phyloP scores from a whole-genome alignment of 1,140 invertebrate species.

The Atta texana region DNA sequence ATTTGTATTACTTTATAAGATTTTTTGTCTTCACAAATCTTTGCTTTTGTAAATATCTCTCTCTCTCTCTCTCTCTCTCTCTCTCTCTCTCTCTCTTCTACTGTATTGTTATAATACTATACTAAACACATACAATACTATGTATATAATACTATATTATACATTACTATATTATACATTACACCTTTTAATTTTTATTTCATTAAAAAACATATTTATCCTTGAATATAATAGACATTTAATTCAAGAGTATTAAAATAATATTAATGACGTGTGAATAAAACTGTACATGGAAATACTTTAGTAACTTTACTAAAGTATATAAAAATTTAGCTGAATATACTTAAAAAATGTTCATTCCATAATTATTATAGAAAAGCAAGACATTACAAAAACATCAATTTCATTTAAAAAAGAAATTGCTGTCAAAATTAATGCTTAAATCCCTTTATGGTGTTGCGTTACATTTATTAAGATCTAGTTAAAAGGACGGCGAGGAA shows the following conservation, averaged over 20 bases:
- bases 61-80: neutral
- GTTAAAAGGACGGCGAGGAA: neutral
- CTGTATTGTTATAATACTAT: neutral
- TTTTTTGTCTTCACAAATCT: neutral
- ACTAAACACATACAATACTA: neutral
- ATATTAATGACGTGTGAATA: neutral
- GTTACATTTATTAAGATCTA: constrained; percentile 17
- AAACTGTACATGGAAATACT: neutral
- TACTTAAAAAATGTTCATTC: no score
- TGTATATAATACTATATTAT: neutral
- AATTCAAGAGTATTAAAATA: neutral
- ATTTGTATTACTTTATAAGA: no score
- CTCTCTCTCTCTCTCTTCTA: neutral
- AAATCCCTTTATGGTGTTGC: neutral
- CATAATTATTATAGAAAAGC: neutral
- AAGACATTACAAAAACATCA: neutral
- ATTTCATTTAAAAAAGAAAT: neutral
- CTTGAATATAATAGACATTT: neutral
- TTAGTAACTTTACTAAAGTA: no score
- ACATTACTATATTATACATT: neutral
- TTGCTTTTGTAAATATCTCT: neutral
- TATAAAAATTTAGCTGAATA: no score
- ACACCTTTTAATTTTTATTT: neutral
- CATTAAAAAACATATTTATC: neutral
- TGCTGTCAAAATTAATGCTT: neutral